These are phyloP conservation scores for Tanytarsus gracilentus DNA, from an alignment of 2,888 invertebrate genomes.

Conservation along the genomic window DNA sequence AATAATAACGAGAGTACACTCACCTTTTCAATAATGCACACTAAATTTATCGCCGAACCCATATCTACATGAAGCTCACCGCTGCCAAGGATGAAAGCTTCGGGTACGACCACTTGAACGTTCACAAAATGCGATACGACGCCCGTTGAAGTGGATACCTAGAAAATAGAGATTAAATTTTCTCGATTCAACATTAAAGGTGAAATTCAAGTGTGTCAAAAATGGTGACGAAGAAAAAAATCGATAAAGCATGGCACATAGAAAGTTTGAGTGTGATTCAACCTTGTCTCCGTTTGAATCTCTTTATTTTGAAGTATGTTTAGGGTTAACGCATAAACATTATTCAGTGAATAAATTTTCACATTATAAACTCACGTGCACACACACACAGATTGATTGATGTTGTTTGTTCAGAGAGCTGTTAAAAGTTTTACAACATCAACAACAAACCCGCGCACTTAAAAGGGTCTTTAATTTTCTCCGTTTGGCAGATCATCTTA, in stretches of 20 bases:
- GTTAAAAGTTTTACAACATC: slow-evolving; percentile 13
- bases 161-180: slow-evolving; percentile 36
- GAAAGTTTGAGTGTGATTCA: too few relatives aligned
- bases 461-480: too few relatives aligned
- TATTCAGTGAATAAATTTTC: too few relatives aligned
- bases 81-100: slow-evolving; percentile 68
- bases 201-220: background rate
- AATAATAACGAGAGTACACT: slow-evolving; percentile 33
- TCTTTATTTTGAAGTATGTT: too few relatives aligned
- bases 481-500: too few relatives aligned
- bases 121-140: slow-evolving; percentile 70
- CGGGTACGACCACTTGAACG: slow-evolving; percentile 68
- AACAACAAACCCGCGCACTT: background rate
- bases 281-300: too few relatives aligned
- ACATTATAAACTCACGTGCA: too few relatives aligned
- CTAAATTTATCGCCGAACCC: slow-evolving; percentile 69
- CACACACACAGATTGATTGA: slow-evolving; percentile 10
- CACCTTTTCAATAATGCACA: slow-evolving; percentile 77
- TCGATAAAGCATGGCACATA: too few relatives aligned
- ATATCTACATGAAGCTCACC: slow-evolving; percentile 75
- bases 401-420: slow-evolving; percentile 26
- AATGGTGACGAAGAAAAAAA: background rate
- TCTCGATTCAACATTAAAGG: background rate
- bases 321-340: too few relatives aligned
- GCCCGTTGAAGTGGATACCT: slow-evolving; percentile 67